These are phyloP conservation scores for Epizoanthus illoricatus DNA, from an alignment of 92 coral and sea anemone genomes.

Conservation along the genomic window DNA sequence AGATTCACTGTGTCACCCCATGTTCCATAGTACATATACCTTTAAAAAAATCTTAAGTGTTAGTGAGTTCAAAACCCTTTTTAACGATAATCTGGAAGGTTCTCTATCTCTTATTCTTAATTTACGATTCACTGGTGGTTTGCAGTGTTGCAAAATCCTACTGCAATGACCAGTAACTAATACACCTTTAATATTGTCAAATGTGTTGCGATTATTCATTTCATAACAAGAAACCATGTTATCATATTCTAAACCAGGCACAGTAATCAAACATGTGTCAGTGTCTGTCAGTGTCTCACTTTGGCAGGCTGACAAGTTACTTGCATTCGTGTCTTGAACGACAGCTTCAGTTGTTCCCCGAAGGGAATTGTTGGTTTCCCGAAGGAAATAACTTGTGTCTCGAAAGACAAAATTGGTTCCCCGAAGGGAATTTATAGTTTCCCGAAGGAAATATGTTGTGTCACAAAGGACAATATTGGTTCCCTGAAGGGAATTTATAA, in stretches of 20 bases:
- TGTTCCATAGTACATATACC: no score
- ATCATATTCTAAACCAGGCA: conserved; percentile 25
- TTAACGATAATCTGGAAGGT: conserved; percentile 10
- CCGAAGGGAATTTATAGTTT: not conserved
- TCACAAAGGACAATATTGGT: not conserved
- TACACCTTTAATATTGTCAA: not conserved
- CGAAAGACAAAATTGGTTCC: not conserved
- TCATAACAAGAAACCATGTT: not conserved
- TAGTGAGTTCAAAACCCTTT: conserved; percentile 13
- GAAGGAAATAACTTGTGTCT: no score
- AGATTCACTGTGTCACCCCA: no score
- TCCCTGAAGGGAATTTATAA: not conserved
- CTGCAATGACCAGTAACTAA: conserved; percentile 15
- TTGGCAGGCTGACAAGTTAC: conserved; percentile 19
- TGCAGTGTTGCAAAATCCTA: conserved; percentile 13
- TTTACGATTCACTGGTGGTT: no score
- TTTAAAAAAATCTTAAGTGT: not conserved
- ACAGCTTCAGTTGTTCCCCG: no score
- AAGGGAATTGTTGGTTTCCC: no score
- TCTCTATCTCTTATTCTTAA: conserved; percentile 17
- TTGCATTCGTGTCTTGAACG: no score
- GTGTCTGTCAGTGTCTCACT: conserved; percentile 32
- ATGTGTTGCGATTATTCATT: not conserved
- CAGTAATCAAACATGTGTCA: conserved; percentile 11
- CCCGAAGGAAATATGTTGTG: not conserved